These are phyloP conservation scores for Cryptocheilus praepositus DNA, from an alignment of 2,888 invertebrate genomes.

Conservation along the genomic window DNA sequence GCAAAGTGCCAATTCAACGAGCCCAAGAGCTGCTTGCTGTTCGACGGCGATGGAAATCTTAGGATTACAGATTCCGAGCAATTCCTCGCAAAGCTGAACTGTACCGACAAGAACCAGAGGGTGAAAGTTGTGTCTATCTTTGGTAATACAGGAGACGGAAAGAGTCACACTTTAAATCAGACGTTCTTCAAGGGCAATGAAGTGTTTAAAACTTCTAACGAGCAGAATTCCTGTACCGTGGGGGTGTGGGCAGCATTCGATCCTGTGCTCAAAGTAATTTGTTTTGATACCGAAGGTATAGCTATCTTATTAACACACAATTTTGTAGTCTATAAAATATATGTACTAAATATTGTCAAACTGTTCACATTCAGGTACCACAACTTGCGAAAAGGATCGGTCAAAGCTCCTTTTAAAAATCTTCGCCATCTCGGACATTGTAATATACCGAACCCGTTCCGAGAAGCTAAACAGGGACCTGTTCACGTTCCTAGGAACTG, in stretches of 20 bases:
- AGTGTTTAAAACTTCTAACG: conserved; percentile 81
- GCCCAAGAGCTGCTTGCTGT: conserved; percentile 77
- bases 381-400: conserved; percentile 79
- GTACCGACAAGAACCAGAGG: conserved; percentile 76
- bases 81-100: conserved; percentile 76
- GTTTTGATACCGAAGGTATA: conserved; percentile 85
- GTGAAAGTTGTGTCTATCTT: conserved; percentile 89
- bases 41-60: conserved; percentile 80
- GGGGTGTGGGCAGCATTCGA: conserved; percentile 88
- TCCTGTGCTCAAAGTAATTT: conserved; percentile 80
- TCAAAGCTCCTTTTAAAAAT: conserved; percentile 85
- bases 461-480: conserved; percentile 86
- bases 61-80: conserved; percentile 78
- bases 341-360: background rate
- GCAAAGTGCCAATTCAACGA: conserved; percentile 36
- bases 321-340: too few relatives aligned
- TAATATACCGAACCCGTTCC: conserved; percentile 85
- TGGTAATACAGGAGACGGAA: conserved; percentile 90
- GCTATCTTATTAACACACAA: background rate
- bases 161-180: conserved; percentile 87
- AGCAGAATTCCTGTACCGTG: conserved; percentile 83
- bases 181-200: conserved; percentile 78
- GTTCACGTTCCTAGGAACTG: conserved; percentile 86
- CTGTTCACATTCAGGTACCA: conserved; percentile 61
- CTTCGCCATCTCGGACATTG: conserved; percentile 88